phyloP scores from a whole-genome alignment of 2,797 vertebrate species.

The Sebastes elongatus region DNA sequence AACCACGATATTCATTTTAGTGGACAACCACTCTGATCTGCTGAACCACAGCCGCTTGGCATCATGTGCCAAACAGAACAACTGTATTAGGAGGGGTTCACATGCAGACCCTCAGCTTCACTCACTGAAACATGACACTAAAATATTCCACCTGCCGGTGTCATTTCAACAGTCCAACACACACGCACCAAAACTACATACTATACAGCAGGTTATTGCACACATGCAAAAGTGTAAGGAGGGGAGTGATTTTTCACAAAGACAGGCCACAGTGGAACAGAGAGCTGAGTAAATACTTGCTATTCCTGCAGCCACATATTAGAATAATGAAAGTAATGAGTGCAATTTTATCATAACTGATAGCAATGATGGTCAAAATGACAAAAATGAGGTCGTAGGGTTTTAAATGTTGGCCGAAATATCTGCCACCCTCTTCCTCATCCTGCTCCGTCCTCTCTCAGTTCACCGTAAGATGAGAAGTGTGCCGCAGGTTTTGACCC shows the following conservation, averaged over 20 bases:
- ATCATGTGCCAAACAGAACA: not conserved
- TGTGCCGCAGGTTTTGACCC: conserved; percentile 34
- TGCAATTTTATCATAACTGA: not conserved
- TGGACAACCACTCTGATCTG: too few species aligned
- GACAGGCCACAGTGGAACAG: not conserved
- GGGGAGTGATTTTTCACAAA: not conserved
- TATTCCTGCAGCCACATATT: not conserved
- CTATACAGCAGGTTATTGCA: not conserved
- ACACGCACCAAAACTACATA: not conserved
- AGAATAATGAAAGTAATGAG: not conserved
- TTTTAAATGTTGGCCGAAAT: not conserved
- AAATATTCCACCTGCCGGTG: not conserved
- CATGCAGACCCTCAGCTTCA: not conserved
- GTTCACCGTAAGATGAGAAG: conserved; percentile 47
- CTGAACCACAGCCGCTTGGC: too few species aligned
- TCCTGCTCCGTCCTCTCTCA: not conserved
- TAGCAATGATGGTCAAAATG: not conserved
- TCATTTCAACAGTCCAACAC: not conserved
- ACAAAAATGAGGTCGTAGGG: not conserved
- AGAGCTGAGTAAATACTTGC: not conserved
- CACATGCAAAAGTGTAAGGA: not conserved
- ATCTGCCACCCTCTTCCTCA: not conserved
- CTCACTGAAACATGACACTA: not conserved
- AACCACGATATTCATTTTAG: too few species aligned
- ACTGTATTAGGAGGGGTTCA: not conserved